Evolutionary conservation across 2,888 invertebrate species (phyloP).

Genomic region (Sussaba pulchella): DNA sequence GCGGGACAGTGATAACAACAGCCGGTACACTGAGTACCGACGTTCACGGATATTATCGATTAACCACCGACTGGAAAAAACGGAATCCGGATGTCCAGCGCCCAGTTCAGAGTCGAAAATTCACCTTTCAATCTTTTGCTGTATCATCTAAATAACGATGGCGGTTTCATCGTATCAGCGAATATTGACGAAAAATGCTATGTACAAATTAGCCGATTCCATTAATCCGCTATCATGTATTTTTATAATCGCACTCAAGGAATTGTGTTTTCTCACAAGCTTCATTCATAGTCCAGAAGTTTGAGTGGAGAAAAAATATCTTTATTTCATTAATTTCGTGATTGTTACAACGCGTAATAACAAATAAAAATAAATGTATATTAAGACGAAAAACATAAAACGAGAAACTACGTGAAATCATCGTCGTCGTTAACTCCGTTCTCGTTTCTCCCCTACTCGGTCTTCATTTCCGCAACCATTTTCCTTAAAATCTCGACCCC

Average conservation of each 20-base stretch:
- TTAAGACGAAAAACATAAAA: neutral
- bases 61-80: neutral
- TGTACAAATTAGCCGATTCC: no score
- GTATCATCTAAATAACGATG: no score
- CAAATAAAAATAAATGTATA: neutral
- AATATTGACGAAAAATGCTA: no score
- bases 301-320: neutral
- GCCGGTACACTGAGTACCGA: neutral
- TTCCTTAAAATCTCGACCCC: slow-evolving; percentile 75
- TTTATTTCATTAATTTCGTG: neutral
- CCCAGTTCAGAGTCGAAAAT: neutral
- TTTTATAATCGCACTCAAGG: no score
- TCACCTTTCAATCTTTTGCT: no score
- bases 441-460: slow-evolving; percentile 18
- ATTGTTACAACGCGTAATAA: neutral
- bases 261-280: no score
- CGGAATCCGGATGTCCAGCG: neutral
- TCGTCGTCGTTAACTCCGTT: no score
- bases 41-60: neutral
- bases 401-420: slow-evolving; percentile 2
- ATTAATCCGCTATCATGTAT: no score
- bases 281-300: neutral
- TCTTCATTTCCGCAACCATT: slow-evolving; percentile 50
- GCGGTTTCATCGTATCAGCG: no score
- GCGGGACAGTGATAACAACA: neutral